Evolutionary conservation across 2,797 vertebrate genomes (phyloP), one percentile per base, ranked within the genome.

Genomic region (Carapus acus): DNA sequence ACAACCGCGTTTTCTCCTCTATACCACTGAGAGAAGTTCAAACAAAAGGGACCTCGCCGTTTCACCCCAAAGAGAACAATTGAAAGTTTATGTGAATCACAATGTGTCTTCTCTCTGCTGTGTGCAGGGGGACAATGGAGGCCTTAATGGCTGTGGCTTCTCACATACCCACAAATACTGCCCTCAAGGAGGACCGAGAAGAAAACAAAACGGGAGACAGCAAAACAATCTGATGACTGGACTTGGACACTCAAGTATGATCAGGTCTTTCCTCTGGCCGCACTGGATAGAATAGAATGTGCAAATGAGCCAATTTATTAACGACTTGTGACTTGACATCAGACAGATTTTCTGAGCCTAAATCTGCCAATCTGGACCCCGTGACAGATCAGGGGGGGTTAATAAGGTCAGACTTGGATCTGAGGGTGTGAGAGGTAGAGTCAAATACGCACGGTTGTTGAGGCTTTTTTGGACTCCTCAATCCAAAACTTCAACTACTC

Each of bases 1-100:
- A 77, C 67, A 69, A 63, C 57, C 67, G 73, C 47, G 48, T 71
- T 67, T 68, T 67, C 49, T 65, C 41, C 43, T 70, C 59, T 51
- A 31, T 41, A 64, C 49, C 43, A 45, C 62, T 67, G 62, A 33
- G 59, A 77, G 81, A 83, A 85, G 81, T 83, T 73, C 60, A 76
- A 78, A 90, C 88, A 90, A 88, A 88, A 86, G 86, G 71, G 85
- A 87, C 63, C 65, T 84, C 83, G 46, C 83, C 60, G 73, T 86
- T 86, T 83, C 83, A 86, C 84, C 82, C 87, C 71, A 67, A 58
- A 69, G 62, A 45, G 74, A 89, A 89, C 87, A 89, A 90, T 85
- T 51, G 81, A 78, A 84, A 84, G 81, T 84, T 75, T 83, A 85
- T 85, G 69, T 2, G 66, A 56, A 65, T 75, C 73, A 88, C 87